Conservation (phyloP, 2,113 vertebrate genomes). For the Heloderma charlesbogerti region DNA sequence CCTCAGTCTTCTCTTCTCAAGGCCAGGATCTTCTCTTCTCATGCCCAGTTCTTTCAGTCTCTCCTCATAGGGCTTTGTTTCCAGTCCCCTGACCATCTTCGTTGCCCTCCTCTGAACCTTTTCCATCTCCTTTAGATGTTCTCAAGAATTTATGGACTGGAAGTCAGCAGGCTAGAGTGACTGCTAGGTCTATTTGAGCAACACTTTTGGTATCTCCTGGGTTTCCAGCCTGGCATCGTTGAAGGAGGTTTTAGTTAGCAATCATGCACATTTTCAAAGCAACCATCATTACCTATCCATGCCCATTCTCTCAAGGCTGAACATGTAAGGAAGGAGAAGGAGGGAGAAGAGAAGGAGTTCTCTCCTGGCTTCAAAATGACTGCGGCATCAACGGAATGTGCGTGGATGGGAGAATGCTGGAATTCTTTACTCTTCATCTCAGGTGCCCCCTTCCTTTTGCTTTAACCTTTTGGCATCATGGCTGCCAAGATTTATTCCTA, state of each 20-base stretch:
- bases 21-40: too few species aligned
- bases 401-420: constrained; percentile 45
- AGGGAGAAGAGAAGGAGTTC: constrained; percentile 34
- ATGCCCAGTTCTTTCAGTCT: too few species aligned
- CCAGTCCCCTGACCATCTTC: too few species aligned
- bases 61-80: too few species aligned
- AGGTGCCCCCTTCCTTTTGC: constrained; percentile 58
- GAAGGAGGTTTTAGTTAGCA: not conserved
- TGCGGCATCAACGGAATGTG: constrained; percentile 66
- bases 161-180: too few species aligned
- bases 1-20: too few species aligned
- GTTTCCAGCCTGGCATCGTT: not conserved
- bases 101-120: too few species aligned
- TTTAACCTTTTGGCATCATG: constrained; percentile 40
- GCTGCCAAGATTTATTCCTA: constrained; percentile 46
- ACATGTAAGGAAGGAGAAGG: not conserved
- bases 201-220: too few species aligned
- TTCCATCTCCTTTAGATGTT: too few species aligned
- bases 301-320: not conserved
- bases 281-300: not conserved
- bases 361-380: constrained; percentile 36
- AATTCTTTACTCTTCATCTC: constrained; percentile 45
- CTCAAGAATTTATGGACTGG: too few species aligned
- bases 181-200: too few species aligned
- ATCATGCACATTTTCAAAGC: not conserved